Evolutionary conservation across 1,140 invertebrate genomes (phyloP), one percentile per base, ranked within the genome.

Genomic region (Cydia fagiglandana): DNA sequence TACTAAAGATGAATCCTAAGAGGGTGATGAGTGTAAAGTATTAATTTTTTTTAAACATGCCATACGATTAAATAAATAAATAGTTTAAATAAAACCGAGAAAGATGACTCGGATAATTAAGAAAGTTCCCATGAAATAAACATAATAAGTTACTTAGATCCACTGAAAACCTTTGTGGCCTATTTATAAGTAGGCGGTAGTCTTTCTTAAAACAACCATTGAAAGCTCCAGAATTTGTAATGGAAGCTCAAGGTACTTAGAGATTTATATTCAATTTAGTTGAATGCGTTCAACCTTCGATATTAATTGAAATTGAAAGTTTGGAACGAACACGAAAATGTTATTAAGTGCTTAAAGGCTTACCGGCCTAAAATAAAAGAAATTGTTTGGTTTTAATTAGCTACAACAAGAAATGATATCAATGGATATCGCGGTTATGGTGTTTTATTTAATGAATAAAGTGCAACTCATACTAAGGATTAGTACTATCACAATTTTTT

Each of bases 221-320:
- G n/a, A 20, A 17, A 41, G 6, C 30, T 38, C 17, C 66, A n/a
- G n/a, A 17, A 38, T 41, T 70, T 70, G 15, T 70, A 38, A 70
- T 70, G 30, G 66, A 70, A 41, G 20, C n/a, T 70, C 66, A 38
- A 70, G 30, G 10, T 70, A 61, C 66, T 70, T 41, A 64, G 64
- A 64, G n/a, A 70, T 41, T 70, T 45, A 38, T 70, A 41, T 70
- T 70, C 34, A 70, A 70, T 70, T 70, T 17, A 38, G 66, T 34
- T 70, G 28, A 70, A 38, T 45, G 9, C 66, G 24, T 45, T 70
- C 7, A 70, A 70, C 15, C 34, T 38, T 38, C 34, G 66, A 38
- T 28, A 38, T 70, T 70, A 70, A 70, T 70, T 70, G 30, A 70
- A 70, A 70, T 68, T 38, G 64, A 15, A 47, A 47, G 45, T 47